These are phyloP conservation scores for Zele albiditarsus DNA, from an alignment of 2,888 invertebrate species.

Conservation along the genomic window DNA sequence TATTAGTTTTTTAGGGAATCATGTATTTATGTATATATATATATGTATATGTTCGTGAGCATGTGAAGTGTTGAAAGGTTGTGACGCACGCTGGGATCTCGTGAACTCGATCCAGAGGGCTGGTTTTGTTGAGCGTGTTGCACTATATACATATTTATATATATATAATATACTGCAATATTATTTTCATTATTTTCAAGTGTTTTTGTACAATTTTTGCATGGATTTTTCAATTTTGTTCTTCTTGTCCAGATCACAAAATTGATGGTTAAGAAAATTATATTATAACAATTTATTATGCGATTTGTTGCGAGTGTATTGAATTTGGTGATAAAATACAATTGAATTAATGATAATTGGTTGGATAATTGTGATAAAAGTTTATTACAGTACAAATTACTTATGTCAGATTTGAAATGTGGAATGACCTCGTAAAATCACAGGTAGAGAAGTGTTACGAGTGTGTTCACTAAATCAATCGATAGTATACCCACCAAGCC, in stretches of 20 bases:
- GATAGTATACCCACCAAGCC: slow-evolving; percentile 34
- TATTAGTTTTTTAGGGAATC: no score
- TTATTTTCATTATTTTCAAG: no score
- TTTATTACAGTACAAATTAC: background rate
- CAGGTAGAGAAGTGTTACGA: slow-evolving; percentile 42
- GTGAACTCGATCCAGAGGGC: slow-evolving; percentile 27
- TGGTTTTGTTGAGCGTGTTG: slow-evolving; percentile 9
- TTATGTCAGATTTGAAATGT: slow-evolving; percentile 14
- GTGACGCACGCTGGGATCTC: slow-evolving; percentile 24
- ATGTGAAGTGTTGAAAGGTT: slow-evolving; percentile 5
- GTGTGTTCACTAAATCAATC: slow-evolving; percentile 43
- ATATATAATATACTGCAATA: background rate
- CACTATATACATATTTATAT: slow-evolving; percentile 16
- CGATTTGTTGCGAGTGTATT: no score
- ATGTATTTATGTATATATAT: background rate
- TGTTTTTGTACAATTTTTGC: no score
- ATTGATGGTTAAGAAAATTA: no score
- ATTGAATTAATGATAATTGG: no score
- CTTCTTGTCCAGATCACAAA: no score
- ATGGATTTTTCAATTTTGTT: no score
- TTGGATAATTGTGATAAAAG: no score
- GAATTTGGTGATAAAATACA: no score
- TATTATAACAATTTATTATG: no score
- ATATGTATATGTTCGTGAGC: background rate
- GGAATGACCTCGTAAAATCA: slow-evolving; percentile 42